Base-by-base conservation (phyloP, 2,888 invertebrate species). In the Muschampia plurimacula region DNA sequence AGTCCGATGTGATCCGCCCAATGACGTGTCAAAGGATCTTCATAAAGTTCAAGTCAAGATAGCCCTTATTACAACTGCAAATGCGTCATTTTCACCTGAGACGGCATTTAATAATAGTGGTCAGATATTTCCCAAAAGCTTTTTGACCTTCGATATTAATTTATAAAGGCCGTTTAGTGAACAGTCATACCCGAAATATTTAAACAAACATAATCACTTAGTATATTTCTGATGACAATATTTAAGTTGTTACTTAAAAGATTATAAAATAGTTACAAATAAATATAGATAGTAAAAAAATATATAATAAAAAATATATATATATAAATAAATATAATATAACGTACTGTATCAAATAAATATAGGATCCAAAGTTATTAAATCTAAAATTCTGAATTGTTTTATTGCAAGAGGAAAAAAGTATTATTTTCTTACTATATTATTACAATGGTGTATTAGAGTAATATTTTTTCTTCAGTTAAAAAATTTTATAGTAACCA, bases 111-210 rank as follows among this genome's bases (percentile, higher is more conserved):
- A 59, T 9, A 12, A 28, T 13, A 32, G 6, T n/a, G 32, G 15
- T 59, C 59, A 59, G 13, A 59, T 59, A 6, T 59, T 59, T 59
- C 13, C 59, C 28, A 13, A 32, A 22, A 13, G 32, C 32, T 59
- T 41, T 49, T 67, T 39, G 67, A 67, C 67, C 67, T 67, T 55
- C 57, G 22, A 22, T 41, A 15, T n/a, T 28, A 28, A 59, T 32
- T 62, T 36, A 52, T 66, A 52, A 66, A 66, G 65, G 65, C 15
- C 65, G 65, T 66, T 66, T 15, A 36, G 46, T 46, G 65, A 10
- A 66, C 36, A 66, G 65, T 66, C 65, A 66, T 52, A 66, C 52
- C 5, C 9, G 60, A n/a, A 39, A n/a, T 62, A 62, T 39, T 62
- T 62, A 6, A 39, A n/a, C 22, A 55, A 55, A 22, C 52, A n/a